These are phyloP conservation scores for Cepaea hortensis DNA, from an alignment of 2,888 invertebrate genomes.

Conservation along the genomic window DNA sequence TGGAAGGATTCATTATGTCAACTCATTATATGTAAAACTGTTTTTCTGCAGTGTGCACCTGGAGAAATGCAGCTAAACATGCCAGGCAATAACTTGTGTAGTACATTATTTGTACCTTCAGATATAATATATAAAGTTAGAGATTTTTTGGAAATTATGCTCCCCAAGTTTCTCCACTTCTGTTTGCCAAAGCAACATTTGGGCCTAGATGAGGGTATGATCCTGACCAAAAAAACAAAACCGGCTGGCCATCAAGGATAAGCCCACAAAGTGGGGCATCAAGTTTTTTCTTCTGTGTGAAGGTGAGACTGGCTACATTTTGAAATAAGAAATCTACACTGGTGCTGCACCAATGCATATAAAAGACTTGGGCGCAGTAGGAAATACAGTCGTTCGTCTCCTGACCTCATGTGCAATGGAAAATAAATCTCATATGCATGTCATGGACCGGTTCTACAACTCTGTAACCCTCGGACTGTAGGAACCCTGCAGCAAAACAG, in stretches of 20 bases:
- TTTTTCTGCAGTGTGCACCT: too few relatives aligned
- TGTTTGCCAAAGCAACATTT: conserved; percentile 41
- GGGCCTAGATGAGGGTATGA: conserved; percentile 53
- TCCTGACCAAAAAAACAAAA: conserved; percentile 53
- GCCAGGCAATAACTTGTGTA: too few relatives aligned
- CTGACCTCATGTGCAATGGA: conserved; percentile 1
- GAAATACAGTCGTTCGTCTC: conserved; percentile 41
- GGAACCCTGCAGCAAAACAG: conserved; percentile 42
- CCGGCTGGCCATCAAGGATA: conserved; percentile 31
- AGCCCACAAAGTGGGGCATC: conserved; percentile 42
- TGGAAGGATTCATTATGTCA: too few relatives aligned
- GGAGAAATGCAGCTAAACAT: too few relatives aligned
- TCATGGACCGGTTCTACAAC: conserved; percentile 46
- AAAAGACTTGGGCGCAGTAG: conserved; percentile 34
- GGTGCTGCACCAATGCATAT: neutral
- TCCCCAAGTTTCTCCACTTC: conserved; percentile 42
- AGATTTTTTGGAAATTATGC: conserved; percentile 14
- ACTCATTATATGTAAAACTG: too few relatives aligned
- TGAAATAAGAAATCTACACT: conserved; percentile 8
- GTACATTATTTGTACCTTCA: too few relatives aligned
- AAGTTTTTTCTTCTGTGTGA: conserved; percentile 47
- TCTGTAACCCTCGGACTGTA: conserved; percentile 12
- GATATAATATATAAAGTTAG: conserved; percentile 52
- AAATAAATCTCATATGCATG: conserved; percentile 39
- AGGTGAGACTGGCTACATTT: conserved; percentile 6